Percentiles rank a stretch among this genome's conserved stretches.
These are phyloP conservation scores for Barnardius zonarius DNA, from an alignment of 2,113 vertebrate genomes.

Conservation along the genomic window DNA sequence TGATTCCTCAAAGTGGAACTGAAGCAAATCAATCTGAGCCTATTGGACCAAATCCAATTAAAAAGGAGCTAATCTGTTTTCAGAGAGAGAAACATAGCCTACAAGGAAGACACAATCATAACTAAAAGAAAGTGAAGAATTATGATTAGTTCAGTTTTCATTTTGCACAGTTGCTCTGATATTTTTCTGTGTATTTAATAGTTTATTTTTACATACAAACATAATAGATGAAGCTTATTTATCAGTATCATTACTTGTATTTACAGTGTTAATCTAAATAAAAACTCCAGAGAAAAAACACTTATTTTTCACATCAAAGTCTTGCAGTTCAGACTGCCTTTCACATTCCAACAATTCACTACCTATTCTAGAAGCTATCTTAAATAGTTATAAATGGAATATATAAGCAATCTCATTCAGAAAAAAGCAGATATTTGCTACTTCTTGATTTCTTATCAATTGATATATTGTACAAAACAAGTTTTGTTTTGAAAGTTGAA, in stretches of 20 bases:
- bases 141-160: not conserved
- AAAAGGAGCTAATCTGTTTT: constrained; percentile 42
- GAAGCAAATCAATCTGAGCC: constrained; percentile 42
- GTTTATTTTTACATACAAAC: not conserved
- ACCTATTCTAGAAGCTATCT: not conserved
- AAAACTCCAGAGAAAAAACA: not conserved
- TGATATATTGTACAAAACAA: not conserved
- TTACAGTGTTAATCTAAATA: not conserved
- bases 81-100: not conserved
- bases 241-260: not conserved
- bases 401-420: not conserved
- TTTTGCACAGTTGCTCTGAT: not conserved
- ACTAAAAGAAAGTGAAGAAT: not conserved
- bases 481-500: not conserved
- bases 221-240: not conserved
- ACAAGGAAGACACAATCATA: not conserved
- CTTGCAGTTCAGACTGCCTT: not conserved
- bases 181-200: not conserved
- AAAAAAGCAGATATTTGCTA: not conserved
- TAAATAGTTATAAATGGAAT: not conserved
- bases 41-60: constrained; percentile 52
- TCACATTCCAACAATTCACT: not conserved
- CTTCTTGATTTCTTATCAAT: not conserved
- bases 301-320: not conserved
- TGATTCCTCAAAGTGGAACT: constrained; percentile 30